Evolutionary conservation across 35 echinoderm and acorn worm species (phyloP).

Genomic region (Heliocidaris tuberculata): DNA sequence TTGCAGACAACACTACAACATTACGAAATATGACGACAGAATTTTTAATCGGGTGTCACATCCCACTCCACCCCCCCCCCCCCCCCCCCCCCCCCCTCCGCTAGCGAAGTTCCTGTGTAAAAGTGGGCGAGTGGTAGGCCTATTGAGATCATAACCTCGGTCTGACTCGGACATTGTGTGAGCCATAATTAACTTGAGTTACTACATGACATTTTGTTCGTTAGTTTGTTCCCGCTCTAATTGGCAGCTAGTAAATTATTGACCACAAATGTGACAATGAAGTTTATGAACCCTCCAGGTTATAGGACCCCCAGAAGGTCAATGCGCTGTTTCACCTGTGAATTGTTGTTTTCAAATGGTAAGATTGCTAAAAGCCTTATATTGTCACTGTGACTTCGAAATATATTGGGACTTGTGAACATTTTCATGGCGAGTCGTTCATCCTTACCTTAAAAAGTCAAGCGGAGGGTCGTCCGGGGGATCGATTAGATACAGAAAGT

Average conservation of each 20-base stretch:
- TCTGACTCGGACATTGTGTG: no score
- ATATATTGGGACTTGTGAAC: no score
- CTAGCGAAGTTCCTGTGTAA: background rate
- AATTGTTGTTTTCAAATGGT: background rate
- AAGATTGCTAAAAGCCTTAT: no score
- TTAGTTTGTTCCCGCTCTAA: background rate
- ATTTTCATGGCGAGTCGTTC: background rate
- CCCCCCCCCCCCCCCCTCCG: no score
- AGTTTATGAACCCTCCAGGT: background rate
- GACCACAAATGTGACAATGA: background rate
- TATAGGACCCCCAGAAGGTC: background rate
- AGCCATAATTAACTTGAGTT: no score
- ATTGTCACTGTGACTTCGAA: background rate
- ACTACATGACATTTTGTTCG: background rate
- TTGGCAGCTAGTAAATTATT: background rate
- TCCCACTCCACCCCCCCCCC: no score
- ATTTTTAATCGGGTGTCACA: no score
- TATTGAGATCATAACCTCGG: no score
- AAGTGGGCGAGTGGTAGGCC: background rate
- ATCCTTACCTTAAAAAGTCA: slow-evolving; percentile 65
- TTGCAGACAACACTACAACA: no score
- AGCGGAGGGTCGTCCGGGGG: slow-evolving; percentile 56
- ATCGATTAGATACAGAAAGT: slow-evolving; percentile 61
- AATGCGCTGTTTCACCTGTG: background rate
- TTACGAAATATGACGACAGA: no score